Conservation (phyloP, 1,140 invertebrate species). For the Drosophila navojoa region DNA sequence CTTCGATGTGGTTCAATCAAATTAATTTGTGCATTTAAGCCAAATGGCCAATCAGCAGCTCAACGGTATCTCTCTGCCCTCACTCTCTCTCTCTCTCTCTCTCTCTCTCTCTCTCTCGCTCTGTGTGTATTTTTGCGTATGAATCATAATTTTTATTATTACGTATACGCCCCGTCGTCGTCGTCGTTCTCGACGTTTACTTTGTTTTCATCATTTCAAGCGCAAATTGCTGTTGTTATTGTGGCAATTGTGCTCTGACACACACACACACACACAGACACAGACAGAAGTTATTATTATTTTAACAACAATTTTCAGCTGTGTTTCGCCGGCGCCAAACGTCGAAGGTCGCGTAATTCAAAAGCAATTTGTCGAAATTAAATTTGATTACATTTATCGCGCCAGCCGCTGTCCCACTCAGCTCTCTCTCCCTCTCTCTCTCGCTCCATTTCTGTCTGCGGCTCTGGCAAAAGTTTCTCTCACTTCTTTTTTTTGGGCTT, state of each 20-base stretch:
- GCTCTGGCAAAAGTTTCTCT: conserved; percentile 39
- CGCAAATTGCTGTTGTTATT: conserved; percentile 78
- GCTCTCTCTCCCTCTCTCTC: background rate
- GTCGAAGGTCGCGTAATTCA: conserved; percentile 78
- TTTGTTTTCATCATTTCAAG: conserved; percentile 61
- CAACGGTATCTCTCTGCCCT: conserved; percentile 7
- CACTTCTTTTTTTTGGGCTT: conserved; percentile 6
- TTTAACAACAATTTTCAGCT: conserved; percentile 78
- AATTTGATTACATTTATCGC: conserved; percentile 80
- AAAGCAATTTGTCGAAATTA: conserved; percentile 81
- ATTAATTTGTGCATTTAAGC: conserved; percentile 70
- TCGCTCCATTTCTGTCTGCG: background rate
- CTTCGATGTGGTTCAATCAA: conserved; percentile 52
- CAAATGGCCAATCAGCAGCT: conserved; percentile 42
- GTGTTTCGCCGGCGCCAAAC: conserved; percentile 67
- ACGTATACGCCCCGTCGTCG: conserved; percentile 51
- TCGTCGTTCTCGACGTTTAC: conserved; percentile 3
- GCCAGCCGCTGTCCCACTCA: conserved; percentile 52
- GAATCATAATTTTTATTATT: conserved; percentile 74
- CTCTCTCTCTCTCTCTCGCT: background rate
- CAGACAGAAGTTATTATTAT: conserved; percentile 70
- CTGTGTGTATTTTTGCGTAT: conserved; percentile 39
- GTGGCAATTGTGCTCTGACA: conserved; percentile 60
- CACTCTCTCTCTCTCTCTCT: background rate
- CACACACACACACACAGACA: conserved; percentile 35